Percentiles rank a stretch among this genome's conserved stretches.
Evolutionary conservation across 2,797 vertebrate genomes (phyloP).

Genomic region (Gorsachius magnificus): DNA sequence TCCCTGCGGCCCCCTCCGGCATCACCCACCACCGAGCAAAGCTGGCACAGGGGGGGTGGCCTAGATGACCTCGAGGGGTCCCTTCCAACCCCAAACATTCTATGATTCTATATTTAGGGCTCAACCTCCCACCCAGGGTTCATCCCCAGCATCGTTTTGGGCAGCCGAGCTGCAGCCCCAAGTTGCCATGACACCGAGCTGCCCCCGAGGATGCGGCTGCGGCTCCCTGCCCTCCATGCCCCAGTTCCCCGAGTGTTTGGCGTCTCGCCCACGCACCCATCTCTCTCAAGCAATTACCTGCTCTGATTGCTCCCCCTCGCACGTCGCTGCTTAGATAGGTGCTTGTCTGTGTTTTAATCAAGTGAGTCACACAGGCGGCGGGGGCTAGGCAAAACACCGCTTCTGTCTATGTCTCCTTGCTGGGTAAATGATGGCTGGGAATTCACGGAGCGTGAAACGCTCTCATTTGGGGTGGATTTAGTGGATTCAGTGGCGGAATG

Average conservation of each 20-base stretch:
- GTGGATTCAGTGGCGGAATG: neutral
- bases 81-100: no score
- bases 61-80: no score
- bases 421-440: neutral
- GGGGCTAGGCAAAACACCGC: neutral
- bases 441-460: neutral
- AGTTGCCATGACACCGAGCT: neutral
- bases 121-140: neutral
- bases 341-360: constrained; percentile 1
- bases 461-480: neutral
- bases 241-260: neutral
- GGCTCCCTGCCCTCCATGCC: neutral
- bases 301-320: constrained; percentile 18
- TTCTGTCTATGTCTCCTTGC: neutral
- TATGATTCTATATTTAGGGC: neutral
- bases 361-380: neutral
- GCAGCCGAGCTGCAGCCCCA: neutral
- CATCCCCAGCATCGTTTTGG: neutral
- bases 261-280: neutral
- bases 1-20: neutral
- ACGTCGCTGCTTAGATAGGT: neutral
- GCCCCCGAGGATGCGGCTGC: neutral
- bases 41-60: neutral
- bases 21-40: neutral
- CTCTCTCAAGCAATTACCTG: constrained; percentile 12